Conservation (phyloP, 1,140 invertebrate genomes). For the Nasonia longicornis region DNA sequence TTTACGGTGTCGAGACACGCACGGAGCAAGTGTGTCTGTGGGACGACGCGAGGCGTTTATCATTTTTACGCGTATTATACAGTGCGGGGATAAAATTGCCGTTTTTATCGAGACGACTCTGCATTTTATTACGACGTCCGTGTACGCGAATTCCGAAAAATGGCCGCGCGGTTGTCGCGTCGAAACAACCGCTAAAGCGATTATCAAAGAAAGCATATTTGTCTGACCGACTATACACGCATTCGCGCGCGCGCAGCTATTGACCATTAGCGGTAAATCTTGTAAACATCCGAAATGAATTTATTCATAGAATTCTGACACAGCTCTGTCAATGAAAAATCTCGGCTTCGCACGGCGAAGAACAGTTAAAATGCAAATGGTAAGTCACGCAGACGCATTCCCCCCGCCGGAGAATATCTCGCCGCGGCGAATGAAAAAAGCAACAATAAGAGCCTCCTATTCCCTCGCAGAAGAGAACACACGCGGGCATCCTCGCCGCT, state of each 20-base stretch:
- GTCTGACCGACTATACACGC: too few species aligned
- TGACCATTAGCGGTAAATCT: background rate
- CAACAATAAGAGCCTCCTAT: background rate
- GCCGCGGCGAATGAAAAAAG: too few species aligned
- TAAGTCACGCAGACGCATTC: background rate
- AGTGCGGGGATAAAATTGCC: too few species aligned
- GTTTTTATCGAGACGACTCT: too few species aligned
- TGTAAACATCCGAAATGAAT: slow-evolving; percentile 1
- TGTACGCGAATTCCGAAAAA: background rate
- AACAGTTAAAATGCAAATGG: background rate
- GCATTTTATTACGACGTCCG: too few species aligned
- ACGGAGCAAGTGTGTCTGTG: too few species aligned
- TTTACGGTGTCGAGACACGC: too few species aligned
- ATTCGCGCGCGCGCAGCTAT: too few species aligned
- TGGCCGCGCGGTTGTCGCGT: too few species aligned
- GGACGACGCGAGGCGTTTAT: too few species aligned
- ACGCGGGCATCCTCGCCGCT: background rate
- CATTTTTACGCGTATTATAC: too few species aligned
- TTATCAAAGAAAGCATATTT: background rate
- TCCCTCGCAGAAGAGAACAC: background rate
- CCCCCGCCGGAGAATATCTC: background rate
- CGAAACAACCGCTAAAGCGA: background rate
- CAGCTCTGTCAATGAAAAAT: background rate
- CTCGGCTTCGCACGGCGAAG: background rate
- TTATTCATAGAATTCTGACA: slow-evolving; percentile 4